Percentiles rank a stretch among this genome's conserved stretches.
Evolutionary conservation across 2,113 vertebrate genomes (phyloP).

Genomic region (Bagarius yarrelli): DNA sequence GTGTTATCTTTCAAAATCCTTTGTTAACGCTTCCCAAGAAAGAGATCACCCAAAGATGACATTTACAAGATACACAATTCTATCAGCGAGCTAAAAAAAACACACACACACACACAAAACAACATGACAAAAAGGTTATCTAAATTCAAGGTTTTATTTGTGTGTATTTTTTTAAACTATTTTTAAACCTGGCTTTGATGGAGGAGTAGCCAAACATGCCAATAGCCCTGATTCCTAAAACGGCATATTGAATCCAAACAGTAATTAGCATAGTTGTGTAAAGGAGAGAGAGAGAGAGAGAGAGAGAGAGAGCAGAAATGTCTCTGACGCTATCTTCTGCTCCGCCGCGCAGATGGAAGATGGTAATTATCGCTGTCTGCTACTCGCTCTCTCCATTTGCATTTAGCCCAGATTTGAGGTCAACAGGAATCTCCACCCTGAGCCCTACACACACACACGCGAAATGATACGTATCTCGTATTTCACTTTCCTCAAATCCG

Average conservation of each 20-base stretch:
- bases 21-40: constrained; percentile 45
- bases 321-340: constrained; percentile 42
- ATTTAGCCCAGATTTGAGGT: constrained; percentile 59
- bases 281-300: constrained; percentile 12
- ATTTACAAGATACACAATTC: constrained; percentile 44
- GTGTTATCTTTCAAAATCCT: constrained; percentile 44
- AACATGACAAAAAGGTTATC: constrained; percentile 27
- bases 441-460: constrained; percentile 35
- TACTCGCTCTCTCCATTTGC: constrained; percentile 47
- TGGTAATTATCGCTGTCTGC: constrained; percentile 52
- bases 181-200: neutral
- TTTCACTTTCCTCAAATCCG: constrained; percentile 79
- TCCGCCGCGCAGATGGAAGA: constrained; percentile 41
- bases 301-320: neutral
- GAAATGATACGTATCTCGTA: constrained; percentile 21
- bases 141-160: neutral
- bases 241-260: constrained; percentile 45
- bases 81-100: constrained; percentile 21
- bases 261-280: constrained; percentile 40
- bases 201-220: constrained; percentile 27
- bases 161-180: neutral
- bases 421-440: constrained; percentile 47
- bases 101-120: constrained; percentile 13
- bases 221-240: constrained; percentile 20
- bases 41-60: constrained; percentile 45